phyloP scores from a whole-genome alignment of 2,888 invertebrate genomes.

The Dysmachus trigonus region DNA sequence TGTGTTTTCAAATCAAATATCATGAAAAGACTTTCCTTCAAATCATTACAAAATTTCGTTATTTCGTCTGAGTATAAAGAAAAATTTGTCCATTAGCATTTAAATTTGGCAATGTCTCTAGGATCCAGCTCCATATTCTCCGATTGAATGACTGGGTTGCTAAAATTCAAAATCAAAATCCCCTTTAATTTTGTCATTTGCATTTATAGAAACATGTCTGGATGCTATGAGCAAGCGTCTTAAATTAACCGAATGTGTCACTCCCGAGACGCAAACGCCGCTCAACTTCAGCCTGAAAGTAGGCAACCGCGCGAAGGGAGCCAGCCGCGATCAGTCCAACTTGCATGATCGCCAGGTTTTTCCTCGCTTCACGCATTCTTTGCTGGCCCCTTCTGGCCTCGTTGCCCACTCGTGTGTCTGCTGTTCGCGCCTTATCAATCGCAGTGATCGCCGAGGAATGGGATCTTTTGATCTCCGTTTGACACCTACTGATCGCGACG shows the following conservation, averaged over 20 bases:
- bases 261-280: neutral
- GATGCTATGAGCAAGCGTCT: neutral
- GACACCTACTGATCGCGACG: conserved; percentile 26
- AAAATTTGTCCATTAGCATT: too few relatives aligned
- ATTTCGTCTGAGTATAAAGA: too few relatives aligned
- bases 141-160: too few relatives aligned
- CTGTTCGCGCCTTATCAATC: conserved; percentile 3
- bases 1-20: too few relatives aligned
- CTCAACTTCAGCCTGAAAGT: neutral
- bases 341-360: neutral
- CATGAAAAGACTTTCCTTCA: too few relatives aligned
- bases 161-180: too few relatives aligned
- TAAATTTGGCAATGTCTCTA: too few relatives aligned
- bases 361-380: neutral
- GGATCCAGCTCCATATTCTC: too few relatives aligned
- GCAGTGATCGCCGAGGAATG: neutral
- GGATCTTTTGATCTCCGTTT: conserved; percentile 27
- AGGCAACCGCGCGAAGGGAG: neutral
- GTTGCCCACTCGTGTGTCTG: neutral
- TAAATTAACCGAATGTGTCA: neutral
- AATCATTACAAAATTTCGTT: too few relatives aligned
- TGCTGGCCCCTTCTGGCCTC: neutral
- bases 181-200: too few relatives aligned
- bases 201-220: too few relatives aligned
- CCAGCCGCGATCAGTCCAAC: neutral